Evolutionary conservation across 2,888 invertebrate genomes (phyloP).

Genomic region (Nymphalis urticae): DNA sequence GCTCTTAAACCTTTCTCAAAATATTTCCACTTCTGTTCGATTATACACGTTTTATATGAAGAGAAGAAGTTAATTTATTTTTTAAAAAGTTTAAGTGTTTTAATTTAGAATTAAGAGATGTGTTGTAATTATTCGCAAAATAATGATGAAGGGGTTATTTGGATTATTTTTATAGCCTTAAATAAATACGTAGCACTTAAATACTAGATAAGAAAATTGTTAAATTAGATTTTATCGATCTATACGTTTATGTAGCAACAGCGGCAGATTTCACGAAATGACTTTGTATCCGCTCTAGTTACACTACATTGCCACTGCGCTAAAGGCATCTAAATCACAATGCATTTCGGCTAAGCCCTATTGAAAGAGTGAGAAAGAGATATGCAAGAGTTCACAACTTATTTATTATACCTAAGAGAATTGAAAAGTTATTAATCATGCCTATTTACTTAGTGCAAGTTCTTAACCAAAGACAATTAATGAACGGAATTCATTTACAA

Average conservation of each 20-base stretch:
- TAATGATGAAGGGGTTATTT: background rate
- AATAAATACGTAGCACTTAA: conserved; percentile 3
- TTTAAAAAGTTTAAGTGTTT: background rate
- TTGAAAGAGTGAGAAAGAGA: conserved; percentile 62
- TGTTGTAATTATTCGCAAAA: background rate
- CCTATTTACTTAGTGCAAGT: conserved; percentile 8
- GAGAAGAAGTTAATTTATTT: conserved; percentile 1
- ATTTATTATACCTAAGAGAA: conserved; percentile 20
- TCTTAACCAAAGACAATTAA: conserved; percentile 44
- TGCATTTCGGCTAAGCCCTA: conserved; percentile 70
- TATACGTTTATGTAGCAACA: conserved; percentile 54
- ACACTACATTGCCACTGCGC: conserved; percentile 33
- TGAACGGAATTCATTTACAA: conserved; percentile 62
- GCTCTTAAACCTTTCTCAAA: conserved; percentile 60
- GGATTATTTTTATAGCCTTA: background rate
- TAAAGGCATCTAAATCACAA: conserved; percentile 79
- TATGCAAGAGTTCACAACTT: conserved; percentile 76
- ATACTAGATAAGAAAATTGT: conserved; percentile 18
- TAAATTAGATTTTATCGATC: conserved; percentile 19
- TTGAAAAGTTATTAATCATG: conserved; percentile 6
- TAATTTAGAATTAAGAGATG: background rate
- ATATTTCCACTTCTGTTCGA: conserved; percentile 60
- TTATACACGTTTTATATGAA: conserved; percentile 33
- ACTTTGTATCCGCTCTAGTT: conserved; percentile 21
- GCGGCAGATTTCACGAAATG: conserved; percentile 52